These are phyloP conservation scores for Dinothrombium tinctorium DNA, from an alignment of 1,140 invertebrate genomes.

Conservation along the genomic window DNA sequence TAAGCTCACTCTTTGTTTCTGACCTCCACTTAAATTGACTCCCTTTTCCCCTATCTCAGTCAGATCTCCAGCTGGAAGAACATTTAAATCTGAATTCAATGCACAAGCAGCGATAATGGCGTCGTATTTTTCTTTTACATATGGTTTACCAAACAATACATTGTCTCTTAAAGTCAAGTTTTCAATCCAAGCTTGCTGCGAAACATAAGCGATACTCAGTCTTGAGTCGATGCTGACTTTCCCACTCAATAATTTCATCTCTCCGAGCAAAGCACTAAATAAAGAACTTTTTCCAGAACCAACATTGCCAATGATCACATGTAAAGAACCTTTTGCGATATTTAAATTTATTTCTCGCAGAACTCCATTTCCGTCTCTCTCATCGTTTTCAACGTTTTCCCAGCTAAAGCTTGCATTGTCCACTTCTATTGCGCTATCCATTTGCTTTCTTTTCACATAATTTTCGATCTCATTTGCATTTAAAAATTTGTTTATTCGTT, in stretches of 20 bases:
- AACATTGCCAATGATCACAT: constrained; percentile 27
- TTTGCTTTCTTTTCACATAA: constrained; percentile 4
- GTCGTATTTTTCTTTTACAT: constrained; percentile 23
- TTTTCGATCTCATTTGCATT: constrained; percentile 12
- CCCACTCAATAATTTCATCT: constrained; percentile 20
- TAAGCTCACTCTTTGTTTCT: constrained; percentile 16
- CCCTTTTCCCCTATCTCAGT: constrained; percentile 75
- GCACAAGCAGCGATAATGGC: constrained; percentile 38
- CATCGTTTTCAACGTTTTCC: not conserved
- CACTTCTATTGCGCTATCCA: not conserved
- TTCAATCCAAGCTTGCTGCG: constrained; percentile 1
- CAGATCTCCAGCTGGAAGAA: constrained; percentile 35
- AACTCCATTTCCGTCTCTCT: not conserved
- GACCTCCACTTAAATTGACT: constrained; percentile 12
- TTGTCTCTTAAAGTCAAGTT: not conserved
- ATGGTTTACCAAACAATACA: constrained; percentile 27
- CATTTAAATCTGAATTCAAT: constrained; percentile 15
- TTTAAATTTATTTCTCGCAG: constrained; percentile 13
- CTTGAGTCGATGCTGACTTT: constrained; percentile 15
- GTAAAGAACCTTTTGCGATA: constrained; percentile 16
- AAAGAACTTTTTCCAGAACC: constrained; percentile 27
- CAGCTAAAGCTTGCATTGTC: constrained; percentile 1
- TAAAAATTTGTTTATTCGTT: constrained; percentile 20
- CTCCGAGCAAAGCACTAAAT: constrained; percentile 26
- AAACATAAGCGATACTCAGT: not conserved